phyloP scores from a whole-genome alignment of 2,113 vertebrate species.

The Mesocricetus auratus region DNA sequence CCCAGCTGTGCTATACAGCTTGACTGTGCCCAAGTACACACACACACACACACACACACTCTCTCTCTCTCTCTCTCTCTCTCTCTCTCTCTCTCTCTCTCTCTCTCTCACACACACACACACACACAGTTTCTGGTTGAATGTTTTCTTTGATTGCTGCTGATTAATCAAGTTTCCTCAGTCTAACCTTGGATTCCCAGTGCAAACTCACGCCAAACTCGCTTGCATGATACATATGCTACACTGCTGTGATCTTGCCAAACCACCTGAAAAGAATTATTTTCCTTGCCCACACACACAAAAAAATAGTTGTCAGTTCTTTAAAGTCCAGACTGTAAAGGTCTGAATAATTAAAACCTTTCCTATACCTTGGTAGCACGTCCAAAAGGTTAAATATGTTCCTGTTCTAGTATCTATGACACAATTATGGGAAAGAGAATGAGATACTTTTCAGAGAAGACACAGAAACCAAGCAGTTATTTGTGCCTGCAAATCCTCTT shows the following conservation, averaged over 20 bases:
- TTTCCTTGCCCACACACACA: constrained; percentile 55
- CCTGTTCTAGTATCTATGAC: constrained; percentile 71
- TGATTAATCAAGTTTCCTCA: constrained; percentile 76
- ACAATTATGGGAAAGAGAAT: constrained; percentile 83
- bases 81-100: too few relatives aligned
- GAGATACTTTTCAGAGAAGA: constrained; percentile 84
- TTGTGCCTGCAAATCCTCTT: constrained; percentile 85
- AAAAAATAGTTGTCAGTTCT: constrained; percentile 76
- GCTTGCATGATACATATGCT: constrained; percentile 11
- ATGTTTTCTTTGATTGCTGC: constrained; percentile 70
- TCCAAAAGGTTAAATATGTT: constrained; percentile 85
- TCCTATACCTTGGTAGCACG: constrained; percentile 79
- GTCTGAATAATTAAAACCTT: constrained; percentile 85
- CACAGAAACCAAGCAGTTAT: constrained; percentile 83
- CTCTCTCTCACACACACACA: neutral
- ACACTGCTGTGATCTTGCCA: constrained; percentile 70
- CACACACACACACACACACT: neutral
- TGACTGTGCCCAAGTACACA: neutral
- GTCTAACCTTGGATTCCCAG: constrained; percentile 58
- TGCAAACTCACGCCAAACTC: constrained; percentile 67
- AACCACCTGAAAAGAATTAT: constrained; percentile 83
- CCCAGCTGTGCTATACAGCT: neutral
- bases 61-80: too few relatives aligned
- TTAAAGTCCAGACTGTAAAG: constrained; percentile 83
- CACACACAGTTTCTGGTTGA: constrained; percentile 18